Base-by-base conservation (phyloP, 2,888 invertebrate species). In the Orgyia antiqua region DNA sequence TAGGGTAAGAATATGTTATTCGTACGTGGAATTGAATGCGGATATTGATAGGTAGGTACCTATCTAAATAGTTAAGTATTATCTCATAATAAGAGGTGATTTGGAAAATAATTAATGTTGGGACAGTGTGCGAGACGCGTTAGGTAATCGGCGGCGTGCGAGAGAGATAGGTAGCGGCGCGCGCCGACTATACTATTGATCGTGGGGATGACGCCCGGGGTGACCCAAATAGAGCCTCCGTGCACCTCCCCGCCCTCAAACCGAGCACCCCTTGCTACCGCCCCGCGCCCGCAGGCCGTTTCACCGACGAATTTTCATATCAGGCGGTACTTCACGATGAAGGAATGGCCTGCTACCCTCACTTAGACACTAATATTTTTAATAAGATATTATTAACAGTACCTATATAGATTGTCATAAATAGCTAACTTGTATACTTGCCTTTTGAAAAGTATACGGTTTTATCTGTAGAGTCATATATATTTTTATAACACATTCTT, bases 211-310 rank as follows among this genome's bases (percentile, higher is more conserved):
- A 79, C 83, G 86, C 86, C 86, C 86, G 73, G 86, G 86, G 82
- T 86, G 86, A 86, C 86, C 86, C 86, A 86, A 83, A 86, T 86
- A 84, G 79, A 83, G 78, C 79, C 84, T 83, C 70, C 73, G 68
- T 63, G 60, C 62, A 58, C 71, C 74, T 70, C 52, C 70, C 68
- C 68, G 51, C 58, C 67, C 68, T 52, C 65, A 54, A 61, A 62
- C 69, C 69, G 47, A 55, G 52, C 48, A 42, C 66, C 61, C 59
- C 57, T 35, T 48, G 45, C 59, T 45, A 42, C 51, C 60, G 53
- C 59, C 64, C 61, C 54, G 34, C 64, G 39, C 66, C 69, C 67
- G 56, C 62, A 66, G 61, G 58, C 64, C 70, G 74, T 6, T 15
- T 73, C 69, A 62, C 63, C 82, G 68, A 71, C 78, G 77, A 84